phyloP scores from a whole-genome alignment of 2,797 vertebrate species.

The Gymnodraco acuticeps region DNA sequence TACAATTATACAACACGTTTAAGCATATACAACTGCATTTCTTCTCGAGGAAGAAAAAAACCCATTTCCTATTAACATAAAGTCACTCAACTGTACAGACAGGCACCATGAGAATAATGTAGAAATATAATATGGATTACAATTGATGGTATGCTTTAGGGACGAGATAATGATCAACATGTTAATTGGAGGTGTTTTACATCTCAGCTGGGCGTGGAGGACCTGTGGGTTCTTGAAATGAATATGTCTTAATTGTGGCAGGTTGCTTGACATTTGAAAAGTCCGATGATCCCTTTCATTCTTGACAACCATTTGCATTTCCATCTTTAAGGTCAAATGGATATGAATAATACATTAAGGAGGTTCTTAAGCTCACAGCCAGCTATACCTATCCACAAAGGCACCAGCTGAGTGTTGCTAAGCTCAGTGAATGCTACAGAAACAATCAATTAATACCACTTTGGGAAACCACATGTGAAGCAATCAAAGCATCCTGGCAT shows the following conservation, averaged over 20 bases:
- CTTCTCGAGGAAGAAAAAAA: neutral
- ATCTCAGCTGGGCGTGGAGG: conserved; percentile 74
- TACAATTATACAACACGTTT: neutral
- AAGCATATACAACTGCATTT: neutral
- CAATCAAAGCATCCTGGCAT: conserved; percentile 66
- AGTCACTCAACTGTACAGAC: conserved; percentile 1
- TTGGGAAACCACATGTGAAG: conserved; percentile 60
- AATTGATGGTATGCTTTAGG: conserved; percentile 25
- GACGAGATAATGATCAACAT: conserved; percentile 75
- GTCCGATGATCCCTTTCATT: conserved; percentile 79
- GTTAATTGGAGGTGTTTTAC: conserved; percentile 80
- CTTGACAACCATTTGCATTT: conserved; percentile 81
- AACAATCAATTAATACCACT: conserved; percentile 83
- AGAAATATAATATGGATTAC: neutral
- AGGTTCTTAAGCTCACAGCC: conserved; percentile 79
- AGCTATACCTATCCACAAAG: conserved; percentile 77
- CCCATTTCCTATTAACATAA: neutral
- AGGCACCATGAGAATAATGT: neutral
- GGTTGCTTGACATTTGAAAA: conserved; percentile 86
- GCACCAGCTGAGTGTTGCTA: conserved; percentile 78
- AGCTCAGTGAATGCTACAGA: conserved; percentile 73
- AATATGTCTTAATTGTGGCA: conserved; percentile 84
- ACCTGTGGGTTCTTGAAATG: conserved; percentile 78
- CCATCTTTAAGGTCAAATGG: conserved; percentile 86
- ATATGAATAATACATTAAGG: conserved; percentile 86